phyloP scores from a whole-genome alignment of 1,140 invertebrate genomes.

The Trigoniulus corallinus region DNA sequence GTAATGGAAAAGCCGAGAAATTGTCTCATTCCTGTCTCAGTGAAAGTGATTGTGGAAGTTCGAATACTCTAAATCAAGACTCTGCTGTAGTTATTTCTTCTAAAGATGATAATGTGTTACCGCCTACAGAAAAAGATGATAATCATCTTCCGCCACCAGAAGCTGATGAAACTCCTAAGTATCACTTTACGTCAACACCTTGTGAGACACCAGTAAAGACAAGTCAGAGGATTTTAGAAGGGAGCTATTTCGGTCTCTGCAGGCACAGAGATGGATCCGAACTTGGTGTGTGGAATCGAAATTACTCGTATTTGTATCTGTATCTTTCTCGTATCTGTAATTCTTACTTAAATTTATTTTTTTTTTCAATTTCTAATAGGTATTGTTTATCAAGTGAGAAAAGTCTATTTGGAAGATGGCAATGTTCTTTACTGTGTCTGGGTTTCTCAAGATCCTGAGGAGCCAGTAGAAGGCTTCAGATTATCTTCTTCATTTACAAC shows the following conservation, averaged over 20 bases:
- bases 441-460: conserved; percentile 33
- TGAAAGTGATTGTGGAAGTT: too few species aligned
- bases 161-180: too few species aligned
- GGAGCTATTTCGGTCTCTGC: conserved; percentile 17
- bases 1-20: too few species aligned
- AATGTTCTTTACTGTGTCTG: conserved; percentile 31
- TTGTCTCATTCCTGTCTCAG: too few species aligned
- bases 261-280: conserved; percentile 19
- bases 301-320: conserved; percentile 8
- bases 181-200: too few species aligned
- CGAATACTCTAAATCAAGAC: too few species aligned
- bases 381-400: conserved; percentile 27
- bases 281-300: conserved; percentile 15
- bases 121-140: too few species aligned
- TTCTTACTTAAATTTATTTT: background rate
- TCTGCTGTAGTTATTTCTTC: too few species aligned
- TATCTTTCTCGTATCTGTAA: background rate
- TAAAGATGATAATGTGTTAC: too few species aligned
- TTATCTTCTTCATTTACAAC: conserved; percentile 27
- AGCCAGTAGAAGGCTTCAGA: conserved; percentile 20
- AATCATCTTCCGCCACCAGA: too few species aligned
- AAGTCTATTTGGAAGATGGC: conserved; percentile 25
- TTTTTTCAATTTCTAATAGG: too few species aligned
- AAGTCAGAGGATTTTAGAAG: conserved; percentile 11
- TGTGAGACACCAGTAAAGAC: too few species aligned